Evolutionary conservation across 2,797 vertebrate species (phyloP).

Genomic region (Zonotrichia albicollis): DNA sequence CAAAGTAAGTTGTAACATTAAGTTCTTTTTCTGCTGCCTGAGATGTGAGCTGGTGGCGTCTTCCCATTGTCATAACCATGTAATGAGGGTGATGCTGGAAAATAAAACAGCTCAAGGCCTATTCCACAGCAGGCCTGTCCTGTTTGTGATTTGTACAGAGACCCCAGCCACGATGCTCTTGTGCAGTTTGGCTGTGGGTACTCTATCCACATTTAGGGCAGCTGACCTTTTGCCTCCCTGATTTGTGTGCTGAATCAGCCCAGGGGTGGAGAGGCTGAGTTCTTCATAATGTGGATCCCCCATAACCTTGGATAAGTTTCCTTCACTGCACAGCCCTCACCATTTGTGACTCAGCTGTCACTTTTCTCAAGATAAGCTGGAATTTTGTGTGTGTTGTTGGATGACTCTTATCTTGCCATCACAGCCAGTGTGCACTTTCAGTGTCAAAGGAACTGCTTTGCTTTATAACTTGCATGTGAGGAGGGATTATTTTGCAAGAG

Average conservation of each 20-base stretch:
- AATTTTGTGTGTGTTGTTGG: constrained; percentile 48
- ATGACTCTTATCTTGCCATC: constrained; percentile 71
- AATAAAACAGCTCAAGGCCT: too few relatives aligned
- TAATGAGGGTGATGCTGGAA: too few relatives aligned
- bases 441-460: constrained; percentile 51
- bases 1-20: too few relatives aligned
- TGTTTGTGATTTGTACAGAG: too few relatives aligned
- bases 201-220: background rate
- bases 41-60: too few relatives aligned
- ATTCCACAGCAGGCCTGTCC: too few relatives aligned
- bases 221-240: background rate
- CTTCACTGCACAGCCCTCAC: background rate
- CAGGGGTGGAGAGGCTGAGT: background rate
- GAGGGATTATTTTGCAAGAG: constrained; percentile 60
- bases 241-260: background rate
- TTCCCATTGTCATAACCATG: too few relatives aligned
- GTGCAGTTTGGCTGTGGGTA: background rate
- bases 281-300: background rate
- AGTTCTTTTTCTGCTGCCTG: too few relatives aligned
- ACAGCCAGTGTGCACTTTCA: background rate
- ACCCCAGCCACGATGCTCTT: too few relatives aligned
- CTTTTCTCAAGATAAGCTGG: constrained; percentile 71
- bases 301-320: background rate
- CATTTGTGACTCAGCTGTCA: constrained; percentile 50
- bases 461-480: constrained; percentile 29